Percentiles rank a stretch among this genome's conserved stretches.
Evolutionary conservation across 1,140 invertebrate genomes (phyloP).

Genomic region (Papilio dardanus): DNA sequence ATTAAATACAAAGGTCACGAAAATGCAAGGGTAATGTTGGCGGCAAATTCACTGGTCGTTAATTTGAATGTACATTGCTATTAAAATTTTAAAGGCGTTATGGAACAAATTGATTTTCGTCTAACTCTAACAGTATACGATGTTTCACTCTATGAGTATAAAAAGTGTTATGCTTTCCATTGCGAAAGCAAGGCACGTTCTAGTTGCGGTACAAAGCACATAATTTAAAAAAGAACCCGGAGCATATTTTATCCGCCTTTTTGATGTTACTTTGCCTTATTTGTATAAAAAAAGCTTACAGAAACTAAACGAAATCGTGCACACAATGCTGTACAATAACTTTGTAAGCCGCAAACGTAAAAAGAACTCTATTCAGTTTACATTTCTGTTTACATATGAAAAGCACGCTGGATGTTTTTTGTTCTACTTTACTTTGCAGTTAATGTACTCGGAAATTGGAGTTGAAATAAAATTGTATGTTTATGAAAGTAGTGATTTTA

Average conservation of each 20-base stretch:
- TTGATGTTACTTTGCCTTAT: constrained; percentile 33
- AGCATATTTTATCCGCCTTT: constrained; percentile 35
- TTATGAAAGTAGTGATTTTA: not conserved
- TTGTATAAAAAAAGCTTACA: constrained; percentile 30
- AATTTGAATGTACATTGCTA: too few relatives aligned
- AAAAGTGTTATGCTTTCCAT: not conserved
- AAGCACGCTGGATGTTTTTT: not conserved
- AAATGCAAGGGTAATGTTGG: too few relatives aligned
- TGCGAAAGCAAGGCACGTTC: constrained; percentile 26
- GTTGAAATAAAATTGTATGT: not conserved
- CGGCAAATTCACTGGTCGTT: too few relatives aligned
- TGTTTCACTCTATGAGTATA: not conserved
- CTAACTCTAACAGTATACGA: not conserved
- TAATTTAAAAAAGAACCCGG: constrained; percentile 29
- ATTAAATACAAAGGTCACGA: too few relatives aligned
- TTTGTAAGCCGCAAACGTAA: constrained; percentile 29
- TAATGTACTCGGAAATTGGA: constrained; percentile 16
- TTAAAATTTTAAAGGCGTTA: too few relatives aligned
- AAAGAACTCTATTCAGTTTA: constrained; percentile 18
- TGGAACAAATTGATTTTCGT: too few relatives aligned
- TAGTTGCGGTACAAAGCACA: constrained; percentile 27
- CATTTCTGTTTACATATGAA: constrained; percentile 29
- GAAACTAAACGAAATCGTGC: constrained; percentile 31
- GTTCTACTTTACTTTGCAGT: constrained; percentile 3
- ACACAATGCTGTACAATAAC: constrained; percentile 31